Percentiles rank a stretch among this genome's conserved stretches.
phyloP scores from a whole-genome alignment of 2,797 vertebrate species.

The Enoplosus armatus region DNA sequence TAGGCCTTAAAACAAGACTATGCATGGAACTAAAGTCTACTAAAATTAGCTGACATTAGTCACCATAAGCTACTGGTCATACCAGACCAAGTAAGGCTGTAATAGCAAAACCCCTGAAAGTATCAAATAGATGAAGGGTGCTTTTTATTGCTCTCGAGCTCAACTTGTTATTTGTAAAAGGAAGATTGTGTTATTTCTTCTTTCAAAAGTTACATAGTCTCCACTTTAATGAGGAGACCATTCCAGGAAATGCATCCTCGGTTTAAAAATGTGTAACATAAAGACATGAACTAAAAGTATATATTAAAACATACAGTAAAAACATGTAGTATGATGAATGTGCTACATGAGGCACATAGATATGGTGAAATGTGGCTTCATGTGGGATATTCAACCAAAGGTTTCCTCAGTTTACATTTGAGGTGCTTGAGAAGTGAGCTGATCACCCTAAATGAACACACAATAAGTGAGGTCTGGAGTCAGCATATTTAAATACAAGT shows the following conservation, averaged over 20 bases:
- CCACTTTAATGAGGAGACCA: not conserved
- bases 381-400: not conserved
- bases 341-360: fast-evolving
- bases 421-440: not conserved
- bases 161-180: not conserved
- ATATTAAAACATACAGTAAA: not conserved
- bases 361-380: not conserved
- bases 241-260: not conserved
- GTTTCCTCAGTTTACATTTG: slow-evolving; percentile 16
- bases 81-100: not conserved
- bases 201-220: not conserved
- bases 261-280: not conserved
- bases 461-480: too few species aligned
- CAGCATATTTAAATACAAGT: too few species aligned
- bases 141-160: not conserved
- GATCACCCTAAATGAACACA: too few species aligned
- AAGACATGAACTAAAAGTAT: not conserved
- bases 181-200: not conserved
- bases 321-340: not conserved
- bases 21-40: not conserved
- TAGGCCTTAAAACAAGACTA: not conserved
- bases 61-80: not conserved
- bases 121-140: not conserved
- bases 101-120: not conserved
- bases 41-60: not conserved